phyloP scores from a whole-genome alignment of 1,140 invertebrate species.

The Macrocentrus cingulum region DNA sequence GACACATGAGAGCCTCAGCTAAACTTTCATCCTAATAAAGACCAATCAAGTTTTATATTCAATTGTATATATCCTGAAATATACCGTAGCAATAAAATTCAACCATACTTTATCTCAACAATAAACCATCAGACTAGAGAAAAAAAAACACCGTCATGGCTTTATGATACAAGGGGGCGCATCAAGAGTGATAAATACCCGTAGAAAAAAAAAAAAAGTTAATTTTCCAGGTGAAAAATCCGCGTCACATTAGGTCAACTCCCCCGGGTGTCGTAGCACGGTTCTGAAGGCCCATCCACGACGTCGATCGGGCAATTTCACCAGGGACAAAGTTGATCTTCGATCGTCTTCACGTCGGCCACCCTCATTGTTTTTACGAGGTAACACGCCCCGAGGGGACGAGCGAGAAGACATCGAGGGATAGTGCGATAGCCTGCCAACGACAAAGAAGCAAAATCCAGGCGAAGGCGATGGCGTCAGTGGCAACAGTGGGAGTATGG shows the following conservation, averaged over 20 bases:
- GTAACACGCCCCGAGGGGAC: constrained; percentile 13
- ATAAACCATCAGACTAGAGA: too few species aligned
- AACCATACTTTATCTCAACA: too few species aligned
- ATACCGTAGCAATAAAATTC: not conserved
- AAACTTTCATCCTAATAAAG: not conserved
- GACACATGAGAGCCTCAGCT: too few species aligned
- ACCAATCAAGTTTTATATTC: not conserved
- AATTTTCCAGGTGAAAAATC: constrained; percentile 18
- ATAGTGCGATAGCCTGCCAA: not conserved
- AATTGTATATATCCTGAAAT: not conserved
- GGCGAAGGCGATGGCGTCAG: constrained; percentile 18
- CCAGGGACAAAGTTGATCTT: constrained; percentile 27
- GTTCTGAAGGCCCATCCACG: constrained; percentile 23
- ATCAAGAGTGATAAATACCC: constrained; percentile 16
- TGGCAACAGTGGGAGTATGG: constrained; percentile 9
- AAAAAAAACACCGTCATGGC: not conserved
- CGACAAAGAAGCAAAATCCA: constrained; percentile 11
- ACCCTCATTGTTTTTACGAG: constrained; percentile 28
- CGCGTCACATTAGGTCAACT: constrained; percentile 12
- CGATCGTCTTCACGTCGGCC: constrained; percentile 11
- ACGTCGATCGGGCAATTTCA: constrained; percentile 26
- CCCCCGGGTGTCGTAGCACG: constrained; percentile 21
- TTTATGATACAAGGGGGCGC: not conserved
- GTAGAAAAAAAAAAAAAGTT: constrained; percentile 22
- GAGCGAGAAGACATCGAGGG: not conserved